Percentiles rank a stretch among this genome's conserved stretches.
These are phyloP conservation scores for Plecturocebus donacophilus DNA, from an alignment of 2,113 vertebrate genomes.

Conservation along the genomic window DNA sequence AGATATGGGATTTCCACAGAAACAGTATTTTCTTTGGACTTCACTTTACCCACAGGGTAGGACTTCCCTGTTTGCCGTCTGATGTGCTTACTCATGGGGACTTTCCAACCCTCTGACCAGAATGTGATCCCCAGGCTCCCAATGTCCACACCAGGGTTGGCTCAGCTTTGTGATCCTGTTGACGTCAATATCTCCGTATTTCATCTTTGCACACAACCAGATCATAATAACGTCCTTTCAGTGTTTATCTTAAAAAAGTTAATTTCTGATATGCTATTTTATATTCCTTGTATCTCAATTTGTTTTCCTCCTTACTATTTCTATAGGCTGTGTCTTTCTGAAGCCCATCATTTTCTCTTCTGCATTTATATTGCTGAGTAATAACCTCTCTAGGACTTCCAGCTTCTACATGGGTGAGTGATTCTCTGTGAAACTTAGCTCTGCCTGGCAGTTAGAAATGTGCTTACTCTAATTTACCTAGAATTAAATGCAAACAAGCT, in stretches of 20 bases:
- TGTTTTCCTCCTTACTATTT: not conserved
- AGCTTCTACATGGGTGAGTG: not conserved
- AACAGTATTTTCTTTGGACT: not conserved
- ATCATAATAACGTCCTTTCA: not conserved
- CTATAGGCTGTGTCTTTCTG: not conserved
- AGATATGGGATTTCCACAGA: not conserved
- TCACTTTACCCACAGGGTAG: not conserved
- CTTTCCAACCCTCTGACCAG: not conserved
- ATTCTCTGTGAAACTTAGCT: not conserved
- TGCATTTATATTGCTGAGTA: not conserved
- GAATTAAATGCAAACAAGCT: not conserved
- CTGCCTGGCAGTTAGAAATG: not conserved
- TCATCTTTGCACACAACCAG: rapidly evolving
- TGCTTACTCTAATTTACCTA: not conserved
- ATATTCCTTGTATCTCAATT: not conserved
- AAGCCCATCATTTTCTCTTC: not conserved
- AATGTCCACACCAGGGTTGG: rapidly evolving
- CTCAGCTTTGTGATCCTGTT: rapidly evolving
- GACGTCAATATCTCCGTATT: not conserved
- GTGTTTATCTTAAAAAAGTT: not conserved
- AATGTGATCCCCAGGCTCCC: not conserved
- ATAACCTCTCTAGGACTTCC: not conserved
- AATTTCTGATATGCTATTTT: not conserved
- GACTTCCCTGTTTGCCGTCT: not conserved
- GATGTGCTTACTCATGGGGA: rapidly evolving